These are phyloP conservation scores for Bombyx mori DNA, from an alignment of 1,140 invertebrate genomes.

Conservation along the genomic window DNA sequence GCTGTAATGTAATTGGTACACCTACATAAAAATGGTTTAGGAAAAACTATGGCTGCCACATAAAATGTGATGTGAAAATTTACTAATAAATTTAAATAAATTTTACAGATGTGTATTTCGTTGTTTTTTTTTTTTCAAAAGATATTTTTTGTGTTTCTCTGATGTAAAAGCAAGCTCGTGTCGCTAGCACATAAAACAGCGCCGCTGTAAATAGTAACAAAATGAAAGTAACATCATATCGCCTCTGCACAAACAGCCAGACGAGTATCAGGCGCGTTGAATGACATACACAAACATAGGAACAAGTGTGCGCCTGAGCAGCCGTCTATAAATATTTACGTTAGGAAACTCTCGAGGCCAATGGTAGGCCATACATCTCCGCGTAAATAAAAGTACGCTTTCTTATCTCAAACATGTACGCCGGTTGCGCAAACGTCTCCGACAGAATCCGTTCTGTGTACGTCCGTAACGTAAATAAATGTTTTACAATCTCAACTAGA, in stretches of 20 bases:
- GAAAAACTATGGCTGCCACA: no score
- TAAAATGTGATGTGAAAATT: no score
- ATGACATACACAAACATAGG: constrained; percentile 66
- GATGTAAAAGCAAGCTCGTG: background rate
- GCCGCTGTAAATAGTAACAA: constrained; percentile 7
- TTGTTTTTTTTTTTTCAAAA: no score
- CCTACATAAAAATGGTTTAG: no score
- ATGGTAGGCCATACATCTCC: constrained; percentile 45
- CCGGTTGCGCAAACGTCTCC: constrained; percentile 49
- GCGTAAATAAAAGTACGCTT: constrained; percentile 60
- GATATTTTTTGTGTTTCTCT: no score
- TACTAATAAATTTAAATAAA: no score
- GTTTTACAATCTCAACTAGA: background rate
- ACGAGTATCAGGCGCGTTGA: constrained; percentile 43
- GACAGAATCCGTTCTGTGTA: constrained; percentile 16
- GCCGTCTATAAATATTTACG: constrained; percentile 68
- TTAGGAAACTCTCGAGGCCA: constrained; percentile 63
- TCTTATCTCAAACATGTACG: constrained; percentile 61
- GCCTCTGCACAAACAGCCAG: constrained; percentile 17
- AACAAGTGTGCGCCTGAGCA: constrained; percentile 55
- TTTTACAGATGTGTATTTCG: no score
- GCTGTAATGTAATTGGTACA: no score
- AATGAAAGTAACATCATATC: constrained; percentile 25
- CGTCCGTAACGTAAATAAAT: background rate
- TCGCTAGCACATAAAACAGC: constrained; percentile 1